These are phyloP conservation scores for crab-eating macaque (Macaca fascicularis) DNA, from an alignment of 2,113 vertebrate genomes.

Conservation along the genomic window T2T-MFA8v1.1 NC_088375.1:25672501-25673000, in stretches of 20 bases:
- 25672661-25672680: constrained; percentile 32
- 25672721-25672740: neutral
- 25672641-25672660: neutral
- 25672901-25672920: too few species aligned
- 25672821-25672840: neutral
- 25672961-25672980: neutral
- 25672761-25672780: constrained; percentile 1
- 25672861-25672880: neutral
- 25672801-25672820: neutral
- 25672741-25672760: neutral
- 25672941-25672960: neutral
- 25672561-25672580: neutral
- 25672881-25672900: too few species aligned
- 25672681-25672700: neutral
- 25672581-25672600: constrained; percentile 12
- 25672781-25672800: neutral
- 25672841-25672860: neutral
- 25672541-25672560: neutral
- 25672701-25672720: neutral
- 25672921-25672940: neutral
- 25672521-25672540: constrained; percentile 15
- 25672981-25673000: neutral
- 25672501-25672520: neutral
- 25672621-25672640: constrained; percentile 11
- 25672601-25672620: neutral